phyloP scores from a whole-genome alignment of 2,113 vertebrate species.

The Sigmodon hispidus region DNA sequence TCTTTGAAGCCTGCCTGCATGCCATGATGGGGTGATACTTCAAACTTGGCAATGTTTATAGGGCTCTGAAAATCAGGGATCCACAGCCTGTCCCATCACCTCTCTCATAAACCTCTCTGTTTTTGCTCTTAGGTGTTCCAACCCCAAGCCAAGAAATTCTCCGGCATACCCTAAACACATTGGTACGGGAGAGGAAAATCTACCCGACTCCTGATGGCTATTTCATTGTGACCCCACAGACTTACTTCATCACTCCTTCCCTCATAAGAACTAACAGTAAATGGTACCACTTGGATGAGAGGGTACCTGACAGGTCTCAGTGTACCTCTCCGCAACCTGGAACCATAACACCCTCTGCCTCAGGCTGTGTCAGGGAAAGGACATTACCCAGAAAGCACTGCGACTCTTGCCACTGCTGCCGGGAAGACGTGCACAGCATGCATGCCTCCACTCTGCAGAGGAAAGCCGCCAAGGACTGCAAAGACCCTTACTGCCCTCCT shows the following conservation, averaged over 20 bases:
- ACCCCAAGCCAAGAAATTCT: constrained; percentile 98
- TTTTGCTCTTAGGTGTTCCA: constrained; percentile 91
- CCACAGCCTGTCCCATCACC: too few relatives aligned
- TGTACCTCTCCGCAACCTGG: constrained; percentile 97
- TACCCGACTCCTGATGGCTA: constrained; percentile 98
- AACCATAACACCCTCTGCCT: constrained; percentile 94
- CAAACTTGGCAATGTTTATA: not conserved
- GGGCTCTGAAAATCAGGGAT: not conserved
- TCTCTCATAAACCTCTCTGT: constrained; percentile 47
- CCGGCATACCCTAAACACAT: constrained; percentile 95
- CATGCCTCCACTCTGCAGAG: constrained; percentile 95
- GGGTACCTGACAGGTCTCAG: constrained; percentile 93
- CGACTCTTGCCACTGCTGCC: constrained; percentile 93
- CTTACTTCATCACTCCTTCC: constrained; percentile 98
- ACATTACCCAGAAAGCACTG: constrained; percentile 95
- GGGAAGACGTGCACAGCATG: constrained; percentile 93
- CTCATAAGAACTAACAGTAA: constrained; percentile 98
- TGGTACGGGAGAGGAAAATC: constrained; percentile 98
- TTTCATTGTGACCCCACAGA: constrained; percentile 98
- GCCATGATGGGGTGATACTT: not conserved
- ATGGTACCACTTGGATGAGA: constrained; percentile 99
- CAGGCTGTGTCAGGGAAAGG: constrained; percentile 94
- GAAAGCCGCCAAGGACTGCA: constrained; percentile 92
- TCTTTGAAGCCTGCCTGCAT: not conserved
- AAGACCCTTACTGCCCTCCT: constrained; percentile 86